Percentiles rank a stretch among this genome's conserved stretches.
These are phyloP conservation scores for Gallinago undulata DNA, from an alignment of 2,113 vertebrate species.

Conservation along the genomic window DNA sequence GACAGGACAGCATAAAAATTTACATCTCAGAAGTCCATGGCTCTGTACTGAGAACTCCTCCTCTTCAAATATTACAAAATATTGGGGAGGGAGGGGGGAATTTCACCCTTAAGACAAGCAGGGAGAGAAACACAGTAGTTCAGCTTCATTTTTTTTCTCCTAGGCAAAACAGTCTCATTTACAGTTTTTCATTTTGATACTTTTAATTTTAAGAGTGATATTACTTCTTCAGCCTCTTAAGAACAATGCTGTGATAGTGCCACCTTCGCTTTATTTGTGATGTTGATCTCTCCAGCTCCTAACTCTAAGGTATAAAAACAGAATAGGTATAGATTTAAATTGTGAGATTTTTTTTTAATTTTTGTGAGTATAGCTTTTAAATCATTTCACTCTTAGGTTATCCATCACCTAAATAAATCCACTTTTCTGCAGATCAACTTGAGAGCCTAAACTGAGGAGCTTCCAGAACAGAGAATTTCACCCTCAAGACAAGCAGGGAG, in stretches of 20 bases:
- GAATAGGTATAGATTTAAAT: neutral
- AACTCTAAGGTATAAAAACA: neutral
- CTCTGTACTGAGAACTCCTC: neutral
- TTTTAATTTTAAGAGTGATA: neutral
- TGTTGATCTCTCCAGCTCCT: neutral
- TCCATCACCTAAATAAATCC: neutral
- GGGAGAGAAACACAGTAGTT: neutral
- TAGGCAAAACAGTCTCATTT: neutral
- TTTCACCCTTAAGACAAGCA: neutral
- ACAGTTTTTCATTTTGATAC: neutral
- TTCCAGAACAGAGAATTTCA: neutral
- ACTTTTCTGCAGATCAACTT: neutral
- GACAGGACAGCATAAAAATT: neutral
- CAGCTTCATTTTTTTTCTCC: neutral
- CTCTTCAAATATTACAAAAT: neutral
- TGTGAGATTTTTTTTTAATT: neutral
- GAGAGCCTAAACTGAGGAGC: neutral
- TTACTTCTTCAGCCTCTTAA: neutral
- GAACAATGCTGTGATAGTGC: neutral
- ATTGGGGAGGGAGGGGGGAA: accelerated
- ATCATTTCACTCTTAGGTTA: neutral
- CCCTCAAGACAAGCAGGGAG: too few species aligned
- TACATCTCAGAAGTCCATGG: neutral
- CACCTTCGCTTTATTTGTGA: neutral
- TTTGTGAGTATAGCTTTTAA: neutral